Percentiles rank a stretch among this genome's conserved stretches.
Conservation (phyloP, 2,888 invertebrate genomes). For the Drosophila falleni region DNA sequence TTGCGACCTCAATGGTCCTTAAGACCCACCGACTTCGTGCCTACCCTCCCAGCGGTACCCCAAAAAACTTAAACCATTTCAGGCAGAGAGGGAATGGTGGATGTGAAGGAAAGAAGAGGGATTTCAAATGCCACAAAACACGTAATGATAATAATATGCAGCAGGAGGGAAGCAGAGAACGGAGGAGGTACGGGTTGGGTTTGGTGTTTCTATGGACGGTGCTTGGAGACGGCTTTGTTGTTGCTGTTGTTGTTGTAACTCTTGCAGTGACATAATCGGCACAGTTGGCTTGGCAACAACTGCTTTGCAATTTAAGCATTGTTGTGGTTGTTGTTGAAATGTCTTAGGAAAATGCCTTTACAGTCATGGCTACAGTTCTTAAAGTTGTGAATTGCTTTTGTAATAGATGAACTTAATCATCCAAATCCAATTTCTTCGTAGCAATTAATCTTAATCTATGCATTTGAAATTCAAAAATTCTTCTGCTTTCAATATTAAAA, state of each 20-base stretch:
- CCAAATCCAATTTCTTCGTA: background rate
- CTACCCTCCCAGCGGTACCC: background rate
- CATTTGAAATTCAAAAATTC: too few relatives aligned
- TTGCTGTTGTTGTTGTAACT: conserved; percentile 4
- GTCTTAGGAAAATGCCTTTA: conserved; percentile 13
- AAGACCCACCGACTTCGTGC: background rate
- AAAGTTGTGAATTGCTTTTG: background rate
- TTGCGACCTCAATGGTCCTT: conserved; percentile 29
- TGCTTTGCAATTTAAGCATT: conserved; percentile 42
- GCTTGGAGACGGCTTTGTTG: conserved; percentile 26
- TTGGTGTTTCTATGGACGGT: conserved; percentile 17
- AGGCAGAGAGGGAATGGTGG: conserved; percentile 6
- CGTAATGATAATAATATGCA: conserved; percentile 66
- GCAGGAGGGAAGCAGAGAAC: conserved; percentile 13
- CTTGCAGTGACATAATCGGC: conserved; percentile 74
- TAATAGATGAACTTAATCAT: conserved; percentile 9
- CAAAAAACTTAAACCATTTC: conserved; percentile 32
- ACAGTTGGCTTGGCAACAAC: conserved; percentile 73
- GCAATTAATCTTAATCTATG: background rate
- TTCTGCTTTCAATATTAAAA: background rate
- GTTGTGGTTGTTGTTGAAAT: conserved; percentile 12
- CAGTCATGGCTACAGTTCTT: conserved; percentile 14
- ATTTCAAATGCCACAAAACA: conserved; percentile 57
- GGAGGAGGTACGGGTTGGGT: background rate
- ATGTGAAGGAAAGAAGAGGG: background rate